phyloP scores from a whole-genome alignment of 2,888 invertebrate species.

The Micoletzkya japonica region DNA sequence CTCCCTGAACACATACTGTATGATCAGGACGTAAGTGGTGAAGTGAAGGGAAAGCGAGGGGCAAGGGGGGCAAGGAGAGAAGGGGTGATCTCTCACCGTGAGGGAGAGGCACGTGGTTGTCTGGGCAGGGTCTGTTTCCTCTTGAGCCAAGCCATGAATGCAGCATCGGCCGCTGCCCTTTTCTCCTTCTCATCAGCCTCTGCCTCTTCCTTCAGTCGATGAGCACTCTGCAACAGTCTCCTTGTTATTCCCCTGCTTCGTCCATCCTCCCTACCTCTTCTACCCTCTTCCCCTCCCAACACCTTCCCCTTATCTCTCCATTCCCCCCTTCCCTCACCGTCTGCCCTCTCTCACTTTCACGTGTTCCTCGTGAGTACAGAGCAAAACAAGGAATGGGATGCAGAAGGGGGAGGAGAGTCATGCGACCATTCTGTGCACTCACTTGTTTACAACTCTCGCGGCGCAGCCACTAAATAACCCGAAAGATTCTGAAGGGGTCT shows the following conservation, averaged over 20 bases:
- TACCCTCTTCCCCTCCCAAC: neutral
- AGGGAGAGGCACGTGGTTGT: slow-evolving; percentile 43
- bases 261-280: neutral
- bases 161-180: slow-evolving; percentile 44
- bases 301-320: neutral
- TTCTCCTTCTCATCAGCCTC: slow-evolving; percentile 44
- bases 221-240: slow-evolving; percentile 40
- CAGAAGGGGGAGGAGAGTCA: slow-evolving; percentile 6
- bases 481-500: no score
- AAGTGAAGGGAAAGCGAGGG: neutral
- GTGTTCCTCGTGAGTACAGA: neutral
- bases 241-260: no score
- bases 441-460: slow-evolving; percentile 81
- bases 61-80: neutral
- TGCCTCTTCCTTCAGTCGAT: slow-evolving; percentile 37
- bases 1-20: no score
- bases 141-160: slow-evolving; percentile 48
- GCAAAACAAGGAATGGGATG: neutral
- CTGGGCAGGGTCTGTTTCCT: slow-evolving; percentile 42
- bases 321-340: slow-evolving; percentile 68
- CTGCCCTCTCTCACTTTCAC: slow-evolving; percentile 76
- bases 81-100: slow-evolving; percentile 33
- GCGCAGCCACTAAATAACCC: no score
- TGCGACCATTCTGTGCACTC: slow-evolving; percentile 71
- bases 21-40: no score